Evolutionary conservation across 35 echinoderm and acorn worm genomes (phyloP).

Genomic region (Acanthaster planci): DNA sequence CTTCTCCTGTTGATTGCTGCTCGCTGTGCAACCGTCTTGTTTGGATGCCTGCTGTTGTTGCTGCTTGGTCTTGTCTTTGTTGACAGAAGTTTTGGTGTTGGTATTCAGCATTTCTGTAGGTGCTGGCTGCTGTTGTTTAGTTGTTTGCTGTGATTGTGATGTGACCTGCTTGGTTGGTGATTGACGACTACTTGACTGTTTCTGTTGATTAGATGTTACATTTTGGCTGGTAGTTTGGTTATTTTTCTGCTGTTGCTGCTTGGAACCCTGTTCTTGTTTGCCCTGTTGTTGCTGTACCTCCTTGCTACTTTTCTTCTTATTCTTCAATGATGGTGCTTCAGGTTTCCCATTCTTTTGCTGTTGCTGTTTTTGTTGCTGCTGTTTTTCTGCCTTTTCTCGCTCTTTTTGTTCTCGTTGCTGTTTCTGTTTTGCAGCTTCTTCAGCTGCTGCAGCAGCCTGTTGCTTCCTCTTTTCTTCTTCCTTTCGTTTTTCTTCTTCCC

Average conservation of each 20-base stretch:
- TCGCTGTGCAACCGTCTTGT: neutral
- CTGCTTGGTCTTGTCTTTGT: conserved; percentile 46
- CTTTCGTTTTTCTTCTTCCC: conserved; percentile 35
- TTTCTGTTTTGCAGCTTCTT: conserved; percentile 26
- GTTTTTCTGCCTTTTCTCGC: conserved; percentile 27
- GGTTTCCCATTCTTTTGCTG: conserved; percentile 16
- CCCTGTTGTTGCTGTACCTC: conserved; percentile 58
- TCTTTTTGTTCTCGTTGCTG: conserved; percentile 40
- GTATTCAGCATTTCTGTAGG: neutral
- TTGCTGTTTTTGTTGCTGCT: conserved; percentile 28
- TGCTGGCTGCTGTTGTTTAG: conserved; percentile 38
- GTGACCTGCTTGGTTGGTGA: conserved; percentile 35
- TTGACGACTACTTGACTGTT: conserved; percentile 5
- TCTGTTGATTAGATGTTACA: conserved; percentile 11
- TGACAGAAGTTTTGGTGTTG: conserved; percentile 23
- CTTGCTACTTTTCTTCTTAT: conserved; percentile 37
- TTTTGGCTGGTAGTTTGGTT: neutral
- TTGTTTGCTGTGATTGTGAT: conserved; percentile 10
- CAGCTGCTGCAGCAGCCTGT: conserved; percentile 43
- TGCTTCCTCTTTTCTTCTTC: conserved; percentile 40
- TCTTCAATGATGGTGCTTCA: conserved; percentile 17
- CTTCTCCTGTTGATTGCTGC: conserved; percentile 13
- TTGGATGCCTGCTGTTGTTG: conserved; percentile 18
- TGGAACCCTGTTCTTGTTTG: neutral
- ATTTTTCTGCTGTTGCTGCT: conserved; percentile 21